A percentile compares a stretch with the other conserved stretches of the same genome.
Conservation (phyloP, 2,113 vertebrate species). For the Harpagus bidentatus region DNA sequence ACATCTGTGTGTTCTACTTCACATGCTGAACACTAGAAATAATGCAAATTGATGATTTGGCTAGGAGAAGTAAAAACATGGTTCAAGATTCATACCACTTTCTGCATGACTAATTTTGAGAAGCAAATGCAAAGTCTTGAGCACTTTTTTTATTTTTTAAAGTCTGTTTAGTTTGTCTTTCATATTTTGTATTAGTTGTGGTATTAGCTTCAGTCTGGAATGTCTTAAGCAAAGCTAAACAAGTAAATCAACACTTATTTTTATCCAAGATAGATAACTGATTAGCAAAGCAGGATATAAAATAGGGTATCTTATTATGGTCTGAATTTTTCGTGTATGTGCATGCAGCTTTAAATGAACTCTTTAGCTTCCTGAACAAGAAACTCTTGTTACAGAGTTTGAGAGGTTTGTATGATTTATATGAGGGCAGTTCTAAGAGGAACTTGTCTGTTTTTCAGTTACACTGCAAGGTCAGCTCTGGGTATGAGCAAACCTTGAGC, state of each 20-base stretch:
- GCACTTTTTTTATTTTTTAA: neutral
- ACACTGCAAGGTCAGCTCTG: neutral
- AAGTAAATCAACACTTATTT: neutral
- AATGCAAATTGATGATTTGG: conserved; percentile 63
- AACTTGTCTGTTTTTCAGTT: neutral
- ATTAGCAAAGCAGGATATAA: neutral
- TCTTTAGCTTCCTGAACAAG: neutral
- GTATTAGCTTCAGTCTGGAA: neutral
- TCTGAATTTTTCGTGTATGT: neutral
- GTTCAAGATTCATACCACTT: neutral
- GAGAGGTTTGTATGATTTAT: neutral
- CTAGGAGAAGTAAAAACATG: neutral
- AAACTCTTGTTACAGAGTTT: neutral
- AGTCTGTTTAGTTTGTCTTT: neutral
- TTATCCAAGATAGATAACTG: neutral
- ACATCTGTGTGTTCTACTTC: conserved; percentile 54
- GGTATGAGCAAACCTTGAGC: neutral
- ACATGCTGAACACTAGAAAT: conserved; percentile 37
- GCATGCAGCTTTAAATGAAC: neutral
- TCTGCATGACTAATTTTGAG: conserved; percentile 2
- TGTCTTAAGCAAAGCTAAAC: neutral
- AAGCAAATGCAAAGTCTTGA: neutral
- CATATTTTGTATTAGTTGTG: neutral
- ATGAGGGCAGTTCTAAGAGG: neutral
- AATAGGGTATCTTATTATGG: neutral